A percentile compares a stretch with the other conserved stretches of the same genome.
phyloP scores from a whole-genome alignment of 2,797 vertebrate species.

The Anabacerthia variegaticeps region DNA sequence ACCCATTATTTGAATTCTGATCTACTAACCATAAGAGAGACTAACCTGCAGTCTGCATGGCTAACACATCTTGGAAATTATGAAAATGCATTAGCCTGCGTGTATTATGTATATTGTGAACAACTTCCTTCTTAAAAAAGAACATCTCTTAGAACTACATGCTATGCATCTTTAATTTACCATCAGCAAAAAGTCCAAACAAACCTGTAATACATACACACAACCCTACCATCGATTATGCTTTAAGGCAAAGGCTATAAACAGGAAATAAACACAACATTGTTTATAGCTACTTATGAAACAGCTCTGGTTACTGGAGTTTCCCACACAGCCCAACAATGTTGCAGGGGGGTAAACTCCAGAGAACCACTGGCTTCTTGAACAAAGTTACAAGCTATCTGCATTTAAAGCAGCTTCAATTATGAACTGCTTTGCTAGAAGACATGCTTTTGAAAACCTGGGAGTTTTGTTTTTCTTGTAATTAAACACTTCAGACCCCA shows the following conservation, averaged over 20 bases:
- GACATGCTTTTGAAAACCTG: background rate
- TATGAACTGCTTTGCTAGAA: background rate
- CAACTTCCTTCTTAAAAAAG: background rate
- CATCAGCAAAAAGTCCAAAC: background rate
- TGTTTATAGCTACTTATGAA: slow-evolving; percentile 23
- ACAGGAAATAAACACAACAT: slow-evolving; percentile 14
- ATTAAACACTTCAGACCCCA: slow-evolving; percentile 19
- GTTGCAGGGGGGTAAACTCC: background rate
- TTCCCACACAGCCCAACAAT: background rate
- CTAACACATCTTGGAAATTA: background rate
- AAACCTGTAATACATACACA: background rate
- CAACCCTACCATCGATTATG: background rate
- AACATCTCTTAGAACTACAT: background rate
- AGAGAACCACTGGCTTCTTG: background rate
- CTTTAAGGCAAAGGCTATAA: slow-evolving; percentile 58
- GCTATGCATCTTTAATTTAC: background rate
- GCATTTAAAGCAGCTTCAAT: slow-evolving; percentile 12
- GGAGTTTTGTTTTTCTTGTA: background rate
- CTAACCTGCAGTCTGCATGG: background rate
- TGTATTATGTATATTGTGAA: background rate
- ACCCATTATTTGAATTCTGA: background rate
- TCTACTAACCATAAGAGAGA: background rate
- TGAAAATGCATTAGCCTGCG: background rate
- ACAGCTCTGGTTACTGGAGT: background rate
- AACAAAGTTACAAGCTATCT: background rate